phyloP scores from a whole-genome alignment of 2,797 vertebrate genomes.

The Buceros bicornis region DNA sequence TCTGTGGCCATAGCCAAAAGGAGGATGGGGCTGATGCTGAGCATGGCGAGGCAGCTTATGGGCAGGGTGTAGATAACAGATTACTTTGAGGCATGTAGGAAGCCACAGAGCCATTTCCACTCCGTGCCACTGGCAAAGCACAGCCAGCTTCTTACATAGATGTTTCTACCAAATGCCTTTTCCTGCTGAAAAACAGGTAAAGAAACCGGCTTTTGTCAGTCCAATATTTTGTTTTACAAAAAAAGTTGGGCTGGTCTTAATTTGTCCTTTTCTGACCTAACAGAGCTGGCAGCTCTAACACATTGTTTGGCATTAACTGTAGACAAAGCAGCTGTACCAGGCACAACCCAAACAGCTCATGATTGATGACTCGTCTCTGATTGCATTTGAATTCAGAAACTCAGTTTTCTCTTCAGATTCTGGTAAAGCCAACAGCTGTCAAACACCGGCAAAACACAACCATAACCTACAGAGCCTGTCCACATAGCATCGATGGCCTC shows the following conservation, averaged over 20 bases:
- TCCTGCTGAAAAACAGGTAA: neutral
- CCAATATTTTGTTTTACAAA: neutral
- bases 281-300: neutral
- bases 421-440: neutral
- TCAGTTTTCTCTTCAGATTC: neutral
- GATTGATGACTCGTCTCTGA: constrained; percentile 11
- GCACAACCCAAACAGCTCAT: neutral
- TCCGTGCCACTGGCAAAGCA: neutral
- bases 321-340: constrained; percentile 46
- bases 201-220: neutral
- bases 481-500: rapidly evolving
- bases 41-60: rapidly evolving
- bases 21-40: rapidly evolving
- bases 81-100: neutral
- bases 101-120: neutral
- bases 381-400: constrained; percentile 13
- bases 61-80: neutral
- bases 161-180: neutral
- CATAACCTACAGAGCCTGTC: neutral
- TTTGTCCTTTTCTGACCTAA: constrained; percentile 30
- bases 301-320: neutral
- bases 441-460: neutral
- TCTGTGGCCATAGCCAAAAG: rapidly evolving
- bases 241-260: neutral
- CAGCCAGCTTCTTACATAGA: neutral